Conservation (phyloP, 1,140 invertebrate genomes). For the Drosophila takahashii region DNA sequence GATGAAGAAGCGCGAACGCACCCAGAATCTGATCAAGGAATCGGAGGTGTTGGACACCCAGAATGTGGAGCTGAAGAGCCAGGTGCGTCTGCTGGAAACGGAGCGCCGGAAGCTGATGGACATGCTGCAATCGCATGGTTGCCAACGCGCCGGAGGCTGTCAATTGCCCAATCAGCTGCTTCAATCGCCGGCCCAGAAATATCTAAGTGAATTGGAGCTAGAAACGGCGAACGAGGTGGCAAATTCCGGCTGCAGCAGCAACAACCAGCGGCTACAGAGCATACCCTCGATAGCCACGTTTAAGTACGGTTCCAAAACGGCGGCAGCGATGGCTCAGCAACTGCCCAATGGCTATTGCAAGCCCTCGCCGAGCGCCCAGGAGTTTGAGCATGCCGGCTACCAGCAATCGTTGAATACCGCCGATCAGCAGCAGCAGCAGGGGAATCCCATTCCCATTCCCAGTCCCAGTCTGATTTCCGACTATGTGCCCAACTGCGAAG, state of each 20-base stretch:
- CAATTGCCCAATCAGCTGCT: conserved; percentile 67
- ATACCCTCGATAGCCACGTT: conserved; percentile 84
- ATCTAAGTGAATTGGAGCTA: conserved; percentile 67
- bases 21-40: conserved; percentile 93
- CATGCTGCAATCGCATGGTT: conserved; percentile 87
- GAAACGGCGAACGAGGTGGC: conserved; percentile 17
- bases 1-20: conserved; percentile 96
- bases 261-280: conserved; percentile 59
- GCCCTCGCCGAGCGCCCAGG: conserved; percentile 77
- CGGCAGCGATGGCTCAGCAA: conserved; percentile 60
- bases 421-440: conserved; percentile 42
- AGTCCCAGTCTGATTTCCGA: conserved; percentile 55
- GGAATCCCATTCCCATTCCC: conserved; percentile 25
- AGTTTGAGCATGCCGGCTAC: conserved; percentile 74
- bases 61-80: conserved; percentile 93
- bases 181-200: conserved; percentile 78
- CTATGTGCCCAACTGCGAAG: conserved; percentile 71
- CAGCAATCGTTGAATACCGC: conserved; percentile 62
- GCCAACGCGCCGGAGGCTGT: conserved; percentile 85
- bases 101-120: conserved; percentile 88
- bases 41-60: conserved; percentile 94
- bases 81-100: conserved; percentile 89
- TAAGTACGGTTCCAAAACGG: conserved; percentile 73
- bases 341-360: conserved; percentile 82
- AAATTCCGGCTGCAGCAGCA: conserved; percentile 39